A percentile compares a stretch with the other conserved stretches of the same genome.
These are phyloP conservation scores for Lanistes nyassanus DNA, from an alignment of 1,140 invertebrate genomes.

Conservation along the genomic window DNA sequence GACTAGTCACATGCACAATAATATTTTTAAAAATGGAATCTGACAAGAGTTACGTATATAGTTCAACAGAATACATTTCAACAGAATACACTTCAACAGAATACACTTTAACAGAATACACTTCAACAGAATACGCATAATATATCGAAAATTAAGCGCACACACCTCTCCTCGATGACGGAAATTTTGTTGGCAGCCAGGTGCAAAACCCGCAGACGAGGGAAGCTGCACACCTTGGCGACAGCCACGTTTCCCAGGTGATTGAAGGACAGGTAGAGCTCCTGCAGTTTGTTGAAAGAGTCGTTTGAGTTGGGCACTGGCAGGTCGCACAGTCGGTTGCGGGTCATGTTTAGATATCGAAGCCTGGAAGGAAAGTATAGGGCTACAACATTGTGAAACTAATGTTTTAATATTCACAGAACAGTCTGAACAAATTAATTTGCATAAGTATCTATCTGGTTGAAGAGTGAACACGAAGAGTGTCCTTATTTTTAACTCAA, in stretches of 20 bases:
- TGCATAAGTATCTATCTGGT: too few species aligned
- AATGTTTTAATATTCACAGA: background rate
- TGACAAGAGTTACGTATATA: too few species aligned
- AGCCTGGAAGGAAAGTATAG: conserved; percentile 45
- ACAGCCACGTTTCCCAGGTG: conserved; percentile 56
- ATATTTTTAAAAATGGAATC: too few species aligned
- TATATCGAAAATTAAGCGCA: background rate
- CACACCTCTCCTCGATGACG: conserved; percentile 58
- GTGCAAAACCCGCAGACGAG: conserved; percentile 60
- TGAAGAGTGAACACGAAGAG: too few species aligned
- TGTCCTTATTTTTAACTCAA: too few species aligned
- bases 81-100: background rate
- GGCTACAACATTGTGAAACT: background rate
- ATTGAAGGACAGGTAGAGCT: conserved; percentile 64
- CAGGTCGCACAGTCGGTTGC: conserved; percentile 51
- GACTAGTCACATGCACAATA: too few species aligned
- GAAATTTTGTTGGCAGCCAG: conserved; percentile 62
- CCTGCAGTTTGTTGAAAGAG: conserved; percentile 64
- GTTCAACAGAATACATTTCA: background rate
- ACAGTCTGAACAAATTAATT: too few species aligned
- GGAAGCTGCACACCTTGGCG: conserved; percentile 56
- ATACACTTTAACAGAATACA: too few species aligned
- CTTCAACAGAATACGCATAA: too few species aligned
- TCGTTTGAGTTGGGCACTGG: conserved; percentile 53
- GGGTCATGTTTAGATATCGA: conserved; percentile 56